Evolutionary conservation across 2,113 vertebrate species (phyloP), one percentile per base, ranked within the genome.

Genomic region (Syngnathus typhle): DNA sequence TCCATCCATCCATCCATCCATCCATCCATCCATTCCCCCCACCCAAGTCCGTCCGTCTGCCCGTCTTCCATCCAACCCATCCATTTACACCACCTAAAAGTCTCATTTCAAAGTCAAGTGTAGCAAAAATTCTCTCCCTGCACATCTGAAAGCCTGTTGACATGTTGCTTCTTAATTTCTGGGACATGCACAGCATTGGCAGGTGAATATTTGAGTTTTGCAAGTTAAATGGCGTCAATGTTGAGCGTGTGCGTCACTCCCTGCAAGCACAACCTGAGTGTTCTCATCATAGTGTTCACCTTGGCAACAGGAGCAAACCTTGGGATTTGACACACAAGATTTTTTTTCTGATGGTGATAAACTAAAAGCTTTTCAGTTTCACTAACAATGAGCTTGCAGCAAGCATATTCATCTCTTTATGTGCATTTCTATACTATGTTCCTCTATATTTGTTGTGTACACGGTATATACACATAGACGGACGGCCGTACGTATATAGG

Each of bases 271-370:
- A 63, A 16, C 39, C 19, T 13, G 60, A 63, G 21, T 32, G 43
- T 21, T 46, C 13, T 54, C 69, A 70, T 75, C 75, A 75, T 39
- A 5, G 52, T 75, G 52, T 44, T 81, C 73, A 46, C 79, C 85
- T 54, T 83, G 68, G 85, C 82, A 86, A 87, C 85, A 56, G 70
- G 62, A 72, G 75, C 68, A 77, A 88, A 88, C 87, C 87, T 32
- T 32, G 27, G 82, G 82, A 75, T 64, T 60, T 8, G 36, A 76
- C 65, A 60, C 65, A 19, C 46, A 41, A 72, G 60, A 55, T 67
- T 47, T 58, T 65, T 59, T 69, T 52, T 64, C n/a, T 65, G 38
- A 46, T 60, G 39, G 36, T 58, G 39, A 51, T 59, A 43, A 62
- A 70, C 65, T 69, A 69, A 79, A 68, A 73, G 56, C 63, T 60